phyloP scores from a whole-genome alignment of 2,888 invertebrate genomes.

The Pasiphila rectangulata region DNA sequence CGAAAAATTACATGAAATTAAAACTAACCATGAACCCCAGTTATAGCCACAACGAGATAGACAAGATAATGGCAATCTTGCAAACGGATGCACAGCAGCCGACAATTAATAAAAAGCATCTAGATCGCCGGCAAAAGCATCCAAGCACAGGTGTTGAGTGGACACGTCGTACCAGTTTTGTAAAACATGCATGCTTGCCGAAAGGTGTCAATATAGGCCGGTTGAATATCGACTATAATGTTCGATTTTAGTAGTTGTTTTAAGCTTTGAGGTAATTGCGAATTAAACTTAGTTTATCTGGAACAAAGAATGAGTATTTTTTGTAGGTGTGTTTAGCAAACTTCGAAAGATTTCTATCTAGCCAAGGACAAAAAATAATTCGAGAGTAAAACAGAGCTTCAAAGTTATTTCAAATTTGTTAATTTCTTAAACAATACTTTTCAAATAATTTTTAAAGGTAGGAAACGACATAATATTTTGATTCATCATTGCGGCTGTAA shows the following conservation, averaged over 20 bases:
- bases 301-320: no score
- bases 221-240: constrained; percentile 1
- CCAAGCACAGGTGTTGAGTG: constrained; percentile 41
- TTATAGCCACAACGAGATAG: constrained; percentile 35
- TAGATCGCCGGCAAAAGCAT: constrained; percentile 52
- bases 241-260: not conserved
- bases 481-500: no score
- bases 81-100: constrained; percentile 65
- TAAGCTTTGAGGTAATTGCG: no score
- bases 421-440: no score
- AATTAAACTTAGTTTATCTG: no score
- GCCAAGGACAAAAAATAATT: no score
- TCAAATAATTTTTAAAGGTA: no score
- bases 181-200: constrained; percentile 1
- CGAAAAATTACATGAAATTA: constrained; percentile 19
- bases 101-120: constrained; percentile 66
- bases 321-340: no score
- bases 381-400: no score
- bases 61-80: constrained; percentile 62
- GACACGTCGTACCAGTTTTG: constrained; percentile 33
- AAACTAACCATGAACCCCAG: constrained; percentile 10
- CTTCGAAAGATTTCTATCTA: no score
- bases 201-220: not conserved
- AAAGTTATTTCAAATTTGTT: no score
- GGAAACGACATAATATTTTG: no score